These are phyloP conservation scores for Drosophila melanogaster DNA, from an alignment of 1,140 invertebrate species.

Conservation along the genomic window Release_6_plus_ISO1_MT NT_037436.4:22343501-22344000, in stretches of 20 bases:
- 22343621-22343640: slow-evolving; percentile 1
- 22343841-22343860: slow-evolving; percentile 18
- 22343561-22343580: slow-evolving; percentile 3
- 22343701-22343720: background rate
- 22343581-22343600: background rate
- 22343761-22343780: slow-evolving; percentile 51
- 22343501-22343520: slow-evolving; percentile 81
- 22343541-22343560: slow-evolving; percentile 45
- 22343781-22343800: slow-evolving; percentile 29
- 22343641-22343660: slow-evolving; percentile 59
- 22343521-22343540: slow-evolving; percentile 73
- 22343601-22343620: slow-evolving; percentile 1
- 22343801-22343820: slow-evolving; percentile 36
- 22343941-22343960: slow-evolving; percentile 76
- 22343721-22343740: slow-evolving; percentile 49
- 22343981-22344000: slow-evolving; percentile 75
- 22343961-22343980: slow-evolving; percentile 14
- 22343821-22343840: background rate
- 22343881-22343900: background rate
- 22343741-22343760: slow-evolving; percentile 79
- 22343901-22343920: slow-evolving; percentile 40
- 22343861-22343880: slow-evolving; percentile 27
- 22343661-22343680: slow-evolving; percentile 22
- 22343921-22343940: slow-evolving; percentile 8
- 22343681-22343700: background rate